Evolutionary conservation across 2,797 vertebrate species (phyloP).

Genomic region (Manis pentadactyla): DNA sequence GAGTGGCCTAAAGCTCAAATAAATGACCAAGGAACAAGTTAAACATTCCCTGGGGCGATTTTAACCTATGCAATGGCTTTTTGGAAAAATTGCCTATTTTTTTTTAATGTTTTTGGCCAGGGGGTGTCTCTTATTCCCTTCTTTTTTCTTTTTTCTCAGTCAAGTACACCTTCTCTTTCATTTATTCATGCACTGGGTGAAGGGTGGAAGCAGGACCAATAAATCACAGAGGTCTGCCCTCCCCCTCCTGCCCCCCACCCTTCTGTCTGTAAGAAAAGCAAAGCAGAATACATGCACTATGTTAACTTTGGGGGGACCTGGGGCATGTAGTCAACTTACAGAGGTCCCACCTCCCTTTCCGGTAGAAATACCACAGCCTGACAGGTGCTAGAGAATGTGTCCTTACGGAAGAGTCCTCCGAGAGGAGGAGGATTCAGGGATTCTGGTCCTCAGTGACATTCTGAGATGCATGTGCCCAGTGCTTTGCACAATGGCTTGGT

Average conservation of each 20-base stretch:
- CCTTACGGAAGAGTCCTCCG: slow-evolving; percentile 52
- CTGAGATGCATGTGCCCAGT: background rate
- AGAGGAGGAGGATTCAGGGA: background rate
- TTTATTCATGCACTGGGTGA: slow-evolving; percentile 69
- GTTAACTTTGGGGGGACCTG: slow-evolving; percentile 53
- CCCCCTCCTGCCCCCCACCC: background rate
- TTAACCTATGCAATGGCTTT: slow-evolving; percentile 82
- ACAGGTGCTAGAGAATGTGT: slow-evolving; percentile 4
- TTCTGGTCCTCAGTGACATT: background rate
- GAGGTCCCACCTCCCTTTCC: slow-evolving; percentile 38
- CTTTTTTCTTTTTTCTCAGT: slow-evolving; percentile 52
- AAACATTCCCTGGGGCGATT: slow-evolving; percentile 77
- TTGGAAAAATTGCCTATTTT: slow-evolving; percentile 79
- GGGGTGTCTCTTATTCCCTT: slow-evolving; percentile 64
- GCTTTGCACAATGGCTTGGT: background rate
- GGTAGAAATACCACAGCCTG: slow-evolving; percentile 33
- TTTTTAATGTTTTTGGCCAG: slow-evolving; percentile 75
- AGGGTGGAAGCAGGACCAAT: slow-evolving; percentile 64
- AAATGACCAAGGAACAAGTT: slow-evolving; percentile 81
- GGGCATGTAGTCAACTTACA: background rate
- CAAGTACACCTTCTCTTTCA: slow-evolving; percentile 59
- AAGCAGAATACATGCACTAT: slow-evolving; percentile 18
- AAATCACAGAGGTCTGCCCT: slow-evolving; percentile 55
- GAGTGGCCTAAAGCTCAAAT: slow-evolving; percentile 80
- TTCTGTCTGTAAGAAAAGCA: slow-evolving; percentile 23